Evolutionary conservation across 2,888 invertebrate genomes (phyloP).

Genomic region (Leptinotarsa peninsularis): DNA sequence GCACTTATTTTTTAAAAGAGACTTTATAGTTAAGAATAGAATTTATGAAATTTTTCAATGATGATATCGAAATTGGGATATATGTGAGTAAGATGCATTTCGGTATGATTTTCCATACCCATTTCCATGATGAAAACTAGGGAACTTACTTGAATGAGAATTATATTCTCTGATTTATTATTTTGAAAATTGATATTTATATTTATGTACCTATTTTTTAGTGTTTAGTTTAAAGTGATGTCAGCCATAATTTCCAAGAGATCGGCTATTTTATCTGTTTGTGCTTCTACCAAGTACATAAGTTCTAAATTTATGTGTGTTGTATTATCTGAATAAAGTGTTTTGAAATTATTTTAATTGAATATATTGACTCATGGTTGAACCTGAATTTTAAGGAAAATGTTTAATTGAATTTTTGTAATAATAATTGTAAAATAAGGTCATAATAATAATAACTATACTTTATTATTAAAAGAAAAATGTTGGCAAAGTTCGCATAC

Average conservation of each 20-base stretch:
- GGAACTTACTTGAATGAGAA: slow-evolving; percentile 7
- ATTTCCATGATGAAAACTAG: slow-evolving; percentile 11
- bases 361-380: background rate
- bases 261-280: slow-evolving; percentile 8
- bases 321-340: slow-evolving; percentile 27
- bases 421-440: too few species aligned
- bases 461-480: too few species aligned
- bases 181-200: slow-evolving; percentile 38
- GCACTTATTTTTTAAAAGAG: slow-evolving; percentile 10
- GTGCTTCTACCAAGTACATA: background rate
- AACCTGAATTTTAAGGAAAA: too few species aligned
- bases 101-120: slow-evolving; percentile 16
- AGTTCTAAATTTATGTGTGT: slow-evolving; percentile 19
- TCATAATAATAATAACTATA: too few species aligned
- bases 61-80: slow-evolving; percentile 4
- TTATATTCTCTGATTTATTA: slow-evolving; percentile 36
- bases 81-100: slow-evolving; percentile 11
- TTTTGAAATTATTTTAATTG: slow-evolving; percentile 2
- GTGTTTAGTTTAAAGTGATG: slow-evolving; percentile 17
- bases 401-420: too few species aligned
- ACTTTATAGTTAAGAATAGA: background rate
- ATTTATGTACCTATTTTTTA: slow-evolving; percentile 35
- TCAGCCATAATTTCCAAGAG: slow-evolving; percentile 15
- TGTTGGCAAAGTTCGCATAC: too few species aligned
- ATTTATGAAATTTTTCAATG: background rate